phyloP scores from a whole-genome alignment of 2,888 invertebrate genomes.

The Sepiola atlantica region DNA sequence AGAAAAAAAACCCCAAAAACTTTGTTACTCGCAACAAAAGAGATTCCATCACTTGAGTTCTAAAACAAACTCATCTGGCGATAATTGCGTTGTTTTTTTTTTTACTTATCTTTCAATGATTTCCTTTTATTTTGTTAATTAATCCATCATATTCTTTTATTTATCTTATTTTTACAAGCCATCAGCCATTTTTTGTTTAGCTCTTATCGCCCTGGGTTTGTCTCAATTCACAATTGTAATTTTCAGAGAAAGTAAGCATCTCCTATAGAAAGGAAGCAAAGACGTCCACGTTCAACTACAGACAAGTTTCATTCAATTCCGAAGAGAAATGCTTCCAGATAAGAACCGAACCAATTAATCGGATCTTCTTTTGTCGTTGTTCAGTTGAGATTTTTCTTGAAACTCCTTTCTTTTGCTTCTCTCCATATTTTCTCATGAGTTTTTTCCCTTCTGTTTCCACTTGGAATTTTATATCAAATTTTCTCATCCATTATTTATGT shows the following conservation, averaged over 20 bases:
- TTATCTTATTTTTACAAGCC: no score
- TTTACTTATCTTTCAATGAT: no score
- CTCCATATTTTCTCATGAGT: neutral
- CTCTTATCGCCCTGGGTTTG: neutral
- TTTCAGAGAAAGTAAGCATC: neutral
- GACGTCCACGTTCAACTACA: neutral
- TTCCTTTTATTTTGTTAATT: neutral
- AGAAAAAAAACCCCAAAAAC: no score
- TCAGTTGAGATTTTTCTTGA: neutral
- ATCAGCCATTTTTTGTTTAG: neutral
- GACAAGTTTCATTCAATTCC: neutral
- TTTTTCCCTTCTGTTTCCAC: neutral
- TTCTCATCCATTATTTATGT: neutral
- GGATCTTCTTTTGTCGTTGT: neutral
- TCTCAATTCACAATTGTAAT: neutral
- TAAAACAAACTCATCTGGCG: neutral
- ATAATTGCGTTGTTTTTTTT: neutral
- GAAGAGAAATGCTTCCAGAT: neutral
- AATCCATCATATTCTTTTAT: neutral
- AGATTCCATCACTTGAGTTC: neutral
- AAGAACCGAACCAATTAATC: neutral
- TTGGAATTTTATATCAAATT: neutral
- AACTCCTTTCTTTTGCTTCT: neutral
- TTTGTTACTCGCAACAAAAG: neutral
- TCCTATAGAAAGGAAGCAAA: neutral